Evolutionary conservation across 1,140 invertebrate genomes (phyloP), one percentile per base, ranked within the genome.

Genomic region (Drosophila cardini): DNA sequence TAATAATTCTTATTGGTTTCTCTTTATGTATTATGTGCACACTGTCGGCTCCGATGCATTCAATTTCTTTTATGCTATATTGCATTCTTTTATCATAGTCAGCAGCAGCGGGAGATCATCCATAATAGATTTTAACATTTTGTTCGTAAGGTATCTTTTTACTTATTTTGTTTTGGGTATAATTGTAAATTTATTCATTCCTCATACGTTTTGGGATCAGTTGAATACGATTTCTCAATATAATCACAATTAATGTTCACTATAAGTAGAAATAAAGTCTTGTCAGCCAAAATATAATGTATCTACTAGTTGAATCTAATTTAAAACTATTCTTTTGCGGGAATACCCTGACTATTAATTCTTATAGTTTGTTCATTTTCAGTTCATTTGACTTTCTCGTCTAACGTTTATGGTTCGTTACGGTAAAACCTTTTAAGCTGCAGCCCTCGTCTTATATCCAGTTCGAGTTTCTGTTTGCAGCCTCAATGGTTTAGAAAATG

Each of bases 241-340:
- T 50, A 56, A 58, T 70, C 56, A 69, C 63, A 67, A 53, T 32
- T 57, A 7, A 53, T 45, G 55, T 6, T 6, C 67, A 60, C 70
- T 72, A 48, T 60, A 68, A 62, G 40, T n/a, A 50, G 30, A 40
- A 40, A 40, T 6, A 40, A 40, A 11, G 9, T 4, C 9, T 0
- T 40, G 10, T 40, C 9, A 40, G 36, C 11, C 2, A 26, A 26
- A 26, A 26, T 26, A 0, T 5, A 2, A 26, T n/a, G n/a, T n/a
- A n/a, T n/a, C n/a, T n/a, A n/a, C n/a, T n/a, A n/a, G n/a, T n/a
- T n/a, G n/a, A 26, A 26, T 26, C 21, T 4, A 26, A 26, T 4
- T 26, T 26, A 4, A 26, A 26, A 4, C 21, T 26, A 26, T 26
- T 26, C 21, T 5, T 26, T 26, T 26, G 5, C 21, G 21, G 21